phyloP scores from a whole-genome alignment of 2,113 vertebrate species.

The Hyla sarda region DNA sequence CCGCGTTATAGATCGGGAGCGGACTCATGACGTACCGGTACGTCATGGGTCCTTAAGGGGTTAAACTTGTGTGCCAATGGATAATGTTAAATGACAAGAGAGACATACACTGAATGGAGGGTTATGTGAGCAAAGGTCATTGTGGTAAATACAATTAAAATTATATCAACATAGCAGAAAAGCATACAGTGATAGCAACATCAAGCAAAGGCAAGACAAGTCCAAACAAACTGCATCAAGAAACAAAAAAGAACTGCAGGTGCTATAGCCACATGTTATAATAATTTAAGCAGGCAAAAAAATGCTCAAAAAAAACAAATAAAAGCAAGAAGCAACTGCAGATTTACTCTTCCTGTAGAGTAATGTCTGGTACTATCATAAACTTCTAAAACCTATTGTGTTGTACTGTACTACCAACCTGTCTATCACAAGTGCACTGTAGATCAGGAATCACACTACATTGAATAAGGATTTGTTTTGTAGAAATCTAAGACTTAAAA shows the following conservation, averaged over 20 bases:
- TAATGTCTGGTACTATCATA: too few relatives aligned
- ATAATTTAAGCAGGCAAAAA: background rate
- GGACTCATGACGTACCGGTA: too few relatives aligned
- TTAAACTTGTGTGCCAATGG: too few relatives aligned
- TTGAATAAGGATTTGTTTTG: background rate
- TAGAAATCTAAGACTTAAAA: too few relatives aligned
- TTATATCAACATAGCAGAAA: background rate
- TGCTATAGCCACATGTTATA: background rate
- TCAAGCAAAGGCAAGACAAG: conserved; percentile 5
- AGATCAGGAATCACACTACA: background rate
- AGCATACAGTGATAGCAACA: background rate
- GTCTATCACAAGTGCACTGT: too few relatives aligned
- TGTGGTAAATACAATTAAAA: background rate
- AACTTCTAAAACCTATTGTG: background rate
- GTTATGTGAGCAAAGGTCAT: too few relatives aligned
- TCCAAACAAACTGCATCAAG: background rate
- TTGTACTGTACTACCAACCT: background rate
- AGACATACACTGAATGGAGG: background rate
- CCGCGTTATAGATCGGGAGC: too few relatives aligned
- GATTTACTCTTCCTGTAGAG: background rate
- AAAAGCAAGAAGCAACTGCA: conserved; percentile 10
- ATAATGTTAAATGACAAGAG: background rate
- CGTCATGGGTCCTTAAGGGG: too few relatives aligned
- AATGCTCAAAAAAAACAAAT: background rate
- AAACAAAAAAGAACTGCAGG: background rate